phyloP scores from a whole-genome alignment of 2,113 vertebrate species.

The Alligator mississippiensis region DNA sequence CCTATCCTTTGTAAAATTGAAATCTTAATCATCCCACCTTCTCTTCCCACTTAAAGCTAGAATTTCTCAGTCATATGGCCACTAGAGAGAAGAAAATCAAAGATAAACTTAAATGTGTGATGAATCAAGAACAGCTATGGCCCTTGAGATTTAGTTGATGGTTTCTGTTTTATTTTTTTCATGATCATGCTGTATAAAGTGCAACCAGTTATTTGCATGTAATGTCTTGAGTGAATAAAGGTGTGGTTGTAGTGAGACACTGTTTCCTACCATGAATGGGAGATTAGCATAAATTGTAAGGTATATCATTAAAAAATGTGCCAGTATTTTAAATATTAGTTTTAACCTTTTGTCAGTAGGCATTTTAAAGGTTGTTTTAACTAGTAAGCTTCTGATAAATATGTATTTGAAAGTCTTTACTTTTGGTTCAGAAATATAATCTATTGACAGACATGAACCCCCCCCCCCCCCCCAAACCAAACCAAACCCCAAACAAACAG shows the following conservation, averaged over 20 bases:
- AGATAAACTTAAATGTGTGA: background rate
- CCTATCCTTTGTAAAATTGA: background rate
- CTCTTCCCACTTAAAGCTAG: background rate
- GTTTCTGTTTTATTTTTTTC: background rate
- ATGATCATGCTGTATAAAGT: background rate
- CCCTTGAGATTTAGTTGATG: background rate
- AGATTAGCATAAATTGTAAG: background rate
- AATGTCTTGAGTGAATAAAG: background rate
- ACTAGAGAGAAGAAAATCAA: constrained; percentile 10
- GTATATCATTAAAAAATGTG: background rate
- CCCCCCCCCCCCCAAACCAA: too few relatives aligned
- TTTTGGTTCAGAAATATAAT: background rate
- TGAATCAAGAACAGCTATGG: constrained; percentile 10
- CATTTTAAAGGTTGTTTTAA: background rate
- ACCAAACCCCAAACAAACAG: too few relatives aligned
- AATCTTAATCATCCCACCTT: background rate
- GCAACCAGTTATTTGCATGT: background rate
- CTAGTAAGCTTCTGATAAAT: background rate
- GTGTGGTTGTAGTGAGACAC: background rate
- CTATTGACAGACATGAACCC: too few relatives aligned
- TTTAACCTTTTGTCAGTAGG: background rate
- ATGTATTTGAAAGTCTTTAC: background rate
- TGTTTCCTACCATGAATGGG: background rate
- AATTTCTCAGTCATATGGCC: background rate
- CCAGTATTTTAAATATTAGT: background rate